phyloP scores from a whole-genome alignment of 2,797 vertebrate species.

The Spinibarbus caldwelli region DNA sequence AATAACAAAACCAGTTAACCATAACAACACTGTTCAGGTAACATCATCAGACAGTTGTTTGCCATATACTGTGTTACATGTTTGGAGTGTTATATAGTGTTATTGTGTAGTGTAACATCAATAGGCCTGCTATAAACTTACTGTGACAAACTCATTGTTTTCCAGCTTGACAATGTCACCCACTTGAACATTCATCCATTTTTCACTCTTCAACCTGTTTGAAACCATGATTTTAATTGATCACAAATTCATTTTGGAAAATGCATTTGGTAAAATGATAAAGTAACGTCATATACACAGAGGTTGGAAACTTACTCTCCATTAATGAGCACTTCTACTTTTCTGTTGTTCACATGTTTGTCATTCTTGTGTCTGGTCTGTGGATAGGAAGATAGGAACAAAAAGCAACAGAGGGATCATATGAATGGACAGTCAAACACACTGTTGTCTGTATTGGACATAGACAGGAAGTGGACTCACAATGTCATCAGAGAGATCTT shows the following conservation, averaged over 20 bases:
- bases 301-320: slow-evolving; percentile 82
- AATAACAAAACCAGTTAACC: background rate
- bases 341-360: slow-evolving; percentile 90
- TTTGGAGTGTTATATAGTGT: background rate
- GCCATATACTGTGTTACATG: background rate
- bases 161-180: slow-evolving; percentile 93
- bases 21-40: background rate
- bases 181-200: slow-evolving; percentile 94
- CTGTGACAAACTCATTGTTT: slow-evolving; percentile 91
- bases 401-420: background rate
- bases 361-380: slow-evolving; percentile 91
- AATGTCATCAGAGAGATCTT: slow-evolving; percentile 89
- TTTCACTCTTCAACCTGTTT: slow-evolving; percentile 84
- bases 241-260: background rate
- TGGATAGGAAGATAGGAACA: background rate
- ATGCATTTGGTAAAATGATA: background rate
- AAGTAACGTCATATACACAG: background rate
- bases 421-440: background rate
- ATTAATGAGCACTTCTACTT: slow-evolving; percentile 82
- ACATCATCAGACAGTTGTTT: background rate
- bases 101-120: background rate
- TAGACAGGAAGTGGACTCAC: slow-evolving; percentile 73
- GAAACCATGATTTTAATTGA: slow-evolving; percentile 42
- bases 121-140: slow-evolving; percentile 71
- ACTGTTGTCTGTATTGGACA: background rate